Percentiles rank a stretch among this genome's conserved stretches.
Evolutionary conservation across 2,888 invertebrate genomes (phyloP).

Genomic region (Hecatera dysodea): DNA sequence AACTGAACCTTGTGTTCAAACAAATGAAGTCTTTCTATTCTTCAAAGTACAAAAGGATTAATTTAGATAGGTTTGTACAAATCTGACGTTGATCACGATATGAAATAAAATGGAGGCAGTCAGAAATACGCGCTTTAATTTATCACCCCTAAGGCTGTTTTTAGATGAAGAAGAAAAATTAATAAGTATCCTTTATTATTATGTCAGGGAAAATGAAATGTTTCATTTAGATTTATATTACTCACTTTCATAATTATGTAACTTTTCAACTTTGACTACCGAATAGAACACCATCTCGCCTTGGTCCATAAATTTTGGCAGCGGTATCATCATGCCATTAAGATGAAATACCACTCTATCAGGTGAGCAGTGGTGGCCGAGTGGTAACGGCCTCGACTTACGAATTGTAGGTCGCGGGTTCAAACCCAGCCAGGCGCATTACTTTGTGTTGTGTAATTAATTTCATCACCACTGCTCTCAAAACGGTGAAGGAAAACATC

Average conservation of each 20-base stretch:
- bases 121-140: slow-evolving; percentile 35
- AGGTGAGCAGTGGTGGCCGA: too few relatives aligned
- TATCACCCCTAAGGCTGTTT: slow-evolving; percentile 28
- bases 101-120: slow-evolving; percentile 35
- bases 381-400: too few relatives aligned
- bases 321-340: too few relatives aligned
- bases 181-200: slow-evolving; percentile 21
- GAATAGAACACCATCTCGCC: too few relatives aligned
- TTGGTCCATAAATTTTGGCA: too few relatives aligned
- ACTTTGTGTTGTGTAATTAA: too few relatives aligned
- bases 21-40: slow-evolving; percentile 14
- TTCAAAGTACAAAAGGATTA: slow-evolving; percentile 32
- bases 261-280: not conserved
- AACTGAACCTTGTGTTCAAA: not conserved
- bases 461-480: too few relatives aligned
- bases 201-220: not conserved
- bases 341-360: too few relatives aligned
- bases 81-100: slow-evolving; percentile 53
- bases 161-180: slow-evolving; percentile 10
- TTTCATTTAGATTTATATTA: slow-evolving; percentile 1
- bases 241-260: not conserved
- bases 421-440: too few relatives aligned
- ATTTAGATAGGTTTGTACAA: slow-evolving; percentile 54
- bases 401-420: too few relatives aligned
- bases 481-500: too few relatives aligned